phyloP scores from a whole-genome alignment of 2,888 invertebrate species.

The Pollenia amentaria region DNA sequence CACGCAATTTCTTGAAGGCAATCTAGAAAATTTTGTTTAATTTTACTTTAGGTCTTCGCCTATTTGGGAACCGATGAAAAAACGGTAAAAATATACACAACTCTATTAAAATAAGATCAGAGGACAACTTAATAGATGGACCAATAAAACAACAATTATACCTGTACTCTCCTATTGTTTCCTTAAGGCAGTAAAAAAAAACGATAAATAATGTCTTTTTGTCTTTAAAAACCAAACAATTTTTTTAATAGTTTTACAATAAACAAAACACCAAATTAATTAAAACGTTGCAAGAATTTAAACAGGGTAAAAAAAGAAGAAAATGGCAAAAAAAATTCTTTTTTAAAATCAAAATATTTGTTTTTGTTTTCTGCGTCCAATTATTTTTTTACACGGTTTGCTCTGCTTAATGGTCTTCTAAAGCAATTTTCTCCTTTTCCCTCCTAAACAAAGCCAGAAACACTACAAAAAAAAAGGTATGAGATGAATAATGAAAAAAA shows the following conservation, averaged over 20 bases:
- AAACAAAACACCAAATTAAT: constrained; percentile 72
- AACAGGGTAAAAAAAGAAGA: constrained; percentile 30
- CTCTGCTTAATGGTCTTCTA: neutral
- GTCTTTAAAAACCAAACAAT: neutral
- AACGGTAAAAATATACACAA: neutral
- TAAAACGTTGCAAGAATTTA: constrained; percentile 69
- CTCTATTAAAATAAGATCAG: constrained; percentile 3
- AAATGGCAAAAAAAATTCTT: neutral
- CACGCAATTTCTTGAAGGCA: too few species aligned
- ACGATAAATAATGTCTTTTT: constrained; percentile 11
- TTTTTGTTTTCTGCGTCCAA: neutral
- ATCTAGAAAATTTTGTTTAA: too few species aligned
- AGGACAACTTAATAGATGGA: constrained; percentile 14
- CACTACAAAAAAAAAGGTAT: constrained; percentile 26
- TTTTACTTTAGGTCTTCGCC: too few species aligned
- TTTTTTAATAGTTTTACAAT: constrained; percentile 59
- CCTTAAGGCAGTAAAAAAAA: neutral
- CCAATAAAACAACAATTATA: constrained; percentile 44
- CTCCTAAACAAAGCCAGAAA: constrained; percentile 8
- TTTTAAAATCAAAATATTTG: neutral
- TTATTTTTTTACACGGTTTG: neutral
- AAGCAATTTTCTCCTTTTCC: constrained; percentile 9
- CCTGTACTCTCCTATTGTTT: neutral
- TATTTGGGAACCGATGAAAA: neutral
- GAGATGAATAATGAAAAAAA: neutral